Conservation (phyloP, 1,140 invertebrate genomes). For the Zaprionus vittiger region DNA sequence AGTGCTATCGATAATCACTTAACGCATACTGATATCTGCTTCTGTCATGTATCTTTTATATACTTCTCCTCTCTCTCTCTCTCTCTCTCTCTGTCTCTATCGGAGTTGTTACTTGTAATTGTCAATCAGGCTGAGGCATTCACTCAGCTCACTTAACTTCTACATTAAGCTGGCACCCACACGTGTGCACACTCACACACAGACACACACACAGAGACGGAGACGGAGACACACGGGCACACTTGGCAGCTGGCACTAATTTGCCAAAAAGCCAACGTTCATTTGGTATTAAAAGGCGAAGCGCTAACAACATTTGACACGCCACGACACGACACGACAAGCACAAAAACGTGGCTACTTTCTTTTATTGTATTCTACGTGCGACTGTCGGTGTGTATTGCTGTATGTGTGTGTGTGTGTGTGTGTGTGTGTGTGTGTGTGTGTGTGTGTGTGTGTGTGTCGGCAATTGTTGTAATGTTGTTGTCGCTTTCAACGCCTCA, state of each 20-base stretch:
- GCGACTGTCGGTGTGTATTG: not conserved
- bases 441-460: constrained; percentile 2
- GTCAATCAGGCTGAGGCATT: constrained; percentile 9
- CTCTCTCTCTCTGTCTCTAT: not conserved
- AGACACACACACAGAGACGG: not conserved
- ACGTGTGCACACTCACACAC: constrained; percentile 4
- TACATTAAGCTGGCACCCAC: constrained; percentile 16
- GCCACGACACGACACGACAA: constrained; percentile 39
- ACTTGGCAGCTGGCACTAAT: constrained; percentile 58
- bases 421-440: not conserved
- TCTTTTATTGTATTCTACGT: constrained; percentile 1
- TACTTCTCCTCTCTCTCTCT: not conserved
- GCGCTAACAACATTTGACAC: constrained; percentile 72
- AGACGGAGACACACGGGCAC: constrained; percentile 3
- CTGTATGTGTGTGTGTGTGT: not conserved
- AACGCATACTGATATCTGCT: too few relatives aligned
- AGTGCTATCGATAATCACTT: too few relatives aligned
- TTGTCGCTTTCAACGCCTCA: constrained; percentile 45
- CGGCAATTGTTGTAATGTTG: constrained; percentile 48
- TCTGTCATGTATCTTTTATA: too few relatives aligned
- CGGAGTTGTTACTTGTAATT: not conserved
- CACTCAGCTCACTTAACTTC: constrained; percentile 6
- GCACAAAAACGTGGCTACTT: constrained; percentile 33
- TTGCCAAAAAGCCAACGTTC: constrained; percentile 69
- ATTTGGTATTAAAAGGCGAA: constrained; percentile 73